phyloP scores from a whole-genome alignment of 2,888 invertebrate species.

The Uloborus plumipes region DNA sequence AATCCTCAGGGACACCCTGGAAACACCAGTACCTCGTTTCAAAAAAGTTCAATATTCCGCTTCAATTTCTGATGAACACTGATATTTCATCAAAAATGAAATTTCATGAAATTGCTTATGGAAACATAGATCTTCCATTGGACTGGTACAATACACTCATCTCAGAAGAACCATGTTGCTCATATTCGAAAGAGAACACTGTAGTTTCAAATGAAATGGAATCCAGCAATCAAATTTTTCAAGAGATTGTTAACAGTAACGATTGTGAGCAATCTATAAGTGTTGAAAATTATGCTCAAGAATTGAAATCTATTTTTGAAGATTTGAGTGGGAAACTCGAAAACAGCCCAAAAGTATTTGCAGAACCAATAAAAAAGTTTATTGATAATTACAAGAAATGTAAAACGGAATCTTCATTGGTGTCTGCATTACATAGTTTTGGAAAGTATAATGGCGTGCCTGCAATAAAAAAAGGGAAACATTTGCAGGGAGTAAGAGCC shows the following conservation, averaged over 20 bases:
- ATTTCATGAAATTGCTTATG: background rate
- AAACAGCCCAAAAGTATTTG: background rate
- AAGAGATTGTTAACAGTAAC: too few species aligned
- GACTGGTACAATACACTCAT: background rate
- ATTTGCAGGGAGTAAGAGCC: background rate
- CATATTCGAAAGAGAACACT: too few species aligned
- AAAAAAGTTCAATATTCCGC: background rate
- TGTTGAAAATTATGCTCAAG: background rate
- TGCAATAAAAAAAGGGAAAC: background rate
- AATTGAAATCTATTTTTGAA: background rate
- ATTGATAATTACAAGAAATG: background rate
- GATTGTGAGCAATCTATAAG: background rate
- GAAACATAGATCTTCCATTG: background rate
- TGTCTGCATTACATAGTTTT: background rate
- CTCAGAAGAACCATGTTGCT: background rate
- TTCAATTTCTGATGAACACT: background rate
- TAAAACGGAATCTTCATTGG: background rate
- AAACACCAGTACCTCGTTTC: background rate
- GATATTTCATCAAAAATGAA: background rate
- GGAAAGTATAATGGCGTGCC: background rate
- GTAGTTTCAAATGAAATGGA: too few species aligned
- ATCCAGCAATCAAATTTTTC: too few species aligned
- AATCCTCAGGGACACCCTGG: background rate
- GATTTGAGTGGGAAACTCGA: background rate
- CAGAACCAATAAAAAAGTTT: background rate